Conservation (phyloP, 2,888 invertebrate species). For the Scaptomyza caliginosa region DNA sequence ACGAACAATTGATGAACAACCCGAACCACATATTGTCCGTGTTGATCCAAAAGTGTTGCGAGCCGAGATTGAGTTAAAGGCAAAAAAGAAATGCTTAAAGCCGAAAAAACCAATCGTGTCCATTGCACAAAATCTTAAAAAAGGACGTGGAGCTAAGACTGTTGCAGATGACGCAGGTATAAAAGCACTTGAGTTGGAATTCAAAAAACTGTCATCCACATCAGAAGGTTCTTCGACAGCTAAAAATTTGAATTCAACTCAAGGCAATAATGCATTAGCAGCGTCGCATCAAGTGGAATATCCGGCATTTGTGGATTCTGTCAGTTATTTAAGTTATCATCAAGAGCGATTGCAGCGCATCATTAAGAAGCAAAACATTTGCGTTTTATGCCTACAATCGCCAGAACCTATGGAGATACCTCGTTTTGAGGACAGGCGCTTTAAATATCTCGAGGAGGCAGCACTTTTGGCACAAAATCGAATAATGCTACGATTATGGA, state of each 20-base stretch:
- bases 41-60: constrained; percentile 41
- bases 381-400: constrained; percentile 35
- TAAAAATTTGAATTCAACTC: constrained; percentile 33
- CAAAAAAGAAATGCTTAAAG: constrained; percentile 19
- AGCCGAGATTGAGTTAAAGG: constrained; percentile 32
- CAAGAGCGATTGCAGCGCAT: constrained; percentile 43
- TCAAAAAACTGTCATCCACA: constrained; percentile 32
- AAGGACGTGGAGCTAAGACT: constrained; percentile 1
- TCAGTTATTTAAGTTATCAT: constrained; percentile 50
- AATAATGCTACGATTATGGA: constrained; percentile 55
- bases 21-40: constrained; percentile 53
- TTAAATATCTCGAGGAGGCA: constrained; percentile 52
- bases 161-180: constrained; percentile 29
- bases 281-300: constrained; percentile 4
- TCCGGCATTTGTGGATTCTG: constrained; percentile 27
- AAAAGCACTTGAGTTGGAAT: constrained; percentile 35
- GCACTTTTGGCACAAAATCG: constrained; percentile 59
- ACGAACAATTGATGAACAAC: constrained; percentile 47
- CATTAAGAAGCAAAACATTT: constrained; percentile 29
- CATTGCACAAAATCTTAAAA: constrained; percentile 9
- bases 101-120: constrained; percentile 19
- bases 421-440: constrained; percentile 48
- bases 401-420: constrained; percentile 35
- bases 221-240: constrained; percentile 7
- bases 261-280: constrained; percentile 35